Evolutionary conservation across 1,140 invertebrate genomes (phyloP), one percentile per base, ranked within the genome.

Genomic region (Pentalonia nigronervosa): DNA sequence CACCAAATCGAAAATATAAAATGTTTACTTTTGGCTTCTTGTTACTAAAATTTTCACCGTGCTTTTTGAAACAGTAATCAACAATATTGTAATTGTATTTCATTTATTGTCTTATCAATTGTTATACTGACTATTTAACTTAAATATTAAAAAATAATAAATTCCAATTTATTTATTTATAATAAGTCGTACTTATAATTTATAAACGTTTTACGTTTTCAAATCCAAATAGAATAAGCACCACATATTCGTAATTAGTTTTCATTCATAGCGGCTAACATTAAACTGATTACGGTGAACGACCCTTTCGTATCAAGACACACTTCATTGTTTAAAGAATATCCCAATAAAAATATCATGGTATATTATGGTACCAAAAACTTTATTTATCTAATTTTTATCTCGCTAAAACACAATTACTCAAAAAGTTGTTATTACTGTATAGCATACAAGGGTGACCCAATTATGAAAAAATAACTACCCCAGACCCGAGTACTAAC

Each of bases 371-470:
- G 34, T 90, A 60, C 50, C 34, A 41, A 90, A 45, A 56, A 60
- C 50, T 90, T 90, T 90, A 89, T 90, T 60, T 90, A 60, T 56
- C 9, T 60, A 90, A 41, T 60, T 90, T 90, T 90, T 90, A 60
- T 90, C 23, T 89, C 23, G 36, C 34, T 25, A 17, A 41, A 41
- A 90, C 34, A 60, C 50, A 60, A 36, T 60, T 90, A 30, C 25
- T 56, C 34, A 90, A 90, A 90, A 90, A 90, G 88, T 90, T 90
- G 36, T 90, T 90, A 90, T 90, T 90, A 60, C 53, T n/a, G 23
- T 45, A 41, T 60, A 90, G 45, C 88, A 60, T 36, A 90, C 88
- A 45, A 90, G 23, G 88, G 53, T 41, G 8, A 45, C 53, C 36
- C 36, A n/a, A 60, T 60, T 60, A 90, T 56, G 34, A 36, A 30